Evolutionary conservation across 2,888 invertebrate species (phyloP).

Genomic region (Chrysomela aeneicollis): DNA sequence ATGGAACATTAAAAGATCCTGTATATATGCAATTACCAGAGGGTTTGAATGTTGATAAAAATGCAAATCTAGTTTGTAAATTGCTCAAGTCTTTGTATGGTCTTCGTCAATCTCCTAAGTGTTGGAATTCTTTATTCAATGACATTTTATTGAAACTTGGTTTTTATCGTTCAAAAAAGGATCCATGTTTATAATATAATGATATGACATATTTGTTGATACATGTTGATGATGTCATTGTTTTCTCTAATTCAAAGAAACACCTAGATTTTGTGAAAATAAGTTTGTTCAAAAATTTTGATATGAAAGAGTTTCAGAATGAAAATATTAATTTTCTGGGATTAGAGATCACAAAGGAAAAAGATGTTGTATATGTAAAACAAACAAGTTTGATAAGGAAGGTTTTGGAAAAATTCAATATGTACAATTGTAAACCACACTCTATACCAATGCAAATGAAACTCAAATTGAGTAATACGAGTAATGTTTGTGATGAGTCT

Average conservation of each 20-base stretch:
- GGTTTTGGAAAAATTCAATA: slow-evolving; percentile 33
- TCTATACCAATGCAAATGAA: slow-evolving; percentile 27
- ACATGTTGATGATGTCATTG: slow-evolving; percentile 39
- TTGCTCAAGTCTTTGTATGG: neutral
- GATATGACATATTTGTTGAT: slow-evolving; percentile 33
- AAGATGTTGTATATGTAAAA: slow-evolving; percentile 20
- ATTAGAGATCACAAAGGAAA: slow-evolving; percentile 9
- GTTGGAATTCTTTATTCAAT: slow-evolving; percentile 36
- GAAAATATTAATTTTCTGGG: slow-evolving; percentile 13
- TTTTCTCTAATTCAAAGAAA: slow-evolving; percentile 26
- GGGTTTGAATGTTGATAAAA: slow-evolving; percentile 3
- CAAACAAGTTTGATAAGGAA: slow-evolving; percentile 26
- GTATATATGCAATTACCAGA: slow-evolving; percentile 14
- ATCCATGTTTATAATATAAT: slow-evolving; percentile 41
- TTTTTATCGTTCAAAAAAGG: slow-evolving; percentile 36
- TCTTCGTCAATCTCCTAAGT: slow-evolving; percentile 34
- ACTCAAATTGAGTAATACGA: slow-evolving; percentile 17
- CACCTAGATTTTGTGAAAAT: slow-evolving; percentile 8
- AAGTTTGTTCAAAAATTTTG: neutral
- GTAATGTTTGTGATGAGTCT: slow-evolving; percentile 8
- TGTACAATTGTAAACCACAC: slow-evolving; percentile 26
- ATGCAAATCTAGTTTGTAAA: slow-evolving; percentile 13
- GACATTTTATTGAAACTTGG: slow-evolving; percentile 23
- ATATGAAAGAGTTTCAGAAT: slow-evolving; percentile 7
- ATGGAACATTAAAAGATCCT: slow-evolving; percentile 2